These are phyloP conservation scores for Acanthosepion pharaonis DNA, from an alignment of 2,888 invertebrate species.

Conservation along the genomic window DNA sequence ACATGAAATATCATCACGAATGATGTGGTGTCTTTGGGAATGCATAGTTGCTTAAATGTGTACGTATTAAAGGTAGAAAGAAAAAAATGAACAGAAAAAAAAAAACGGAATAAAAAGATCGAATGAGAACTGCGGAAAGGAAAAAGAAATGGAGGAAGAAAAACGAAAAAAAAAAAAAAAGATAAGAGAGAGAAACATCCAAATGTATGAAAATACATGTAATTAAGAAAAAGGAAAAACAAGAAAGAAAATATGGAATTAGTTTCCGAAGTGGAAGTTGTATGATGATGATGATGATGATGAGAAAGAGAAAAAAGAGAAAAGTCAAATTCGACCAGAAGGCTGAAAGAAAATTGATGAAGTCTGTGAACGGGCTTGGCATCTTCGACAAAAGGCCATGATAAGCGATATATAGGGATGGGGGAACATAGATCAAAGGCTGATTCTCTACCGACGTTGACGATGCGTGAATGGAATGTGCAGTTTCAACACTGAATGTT, in stretches of 20 bases:
- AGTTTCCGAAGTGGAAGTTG: no score
- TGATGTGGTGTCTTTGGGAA: neutral
- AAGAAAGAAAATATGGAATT: neutral
- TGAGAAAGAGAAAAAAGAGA: neutral
- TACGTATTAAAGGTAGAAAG: neutral
- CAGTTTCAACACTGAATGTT: conserved; percentile 33
- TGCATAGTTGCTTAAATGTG: neutral
- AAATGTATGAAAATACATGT: neutral
- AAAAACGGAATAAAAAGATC: neutral
- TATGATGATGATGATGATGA: no score
- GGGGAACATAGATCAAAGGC: neutral
- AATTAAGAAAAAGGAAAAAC: neutral
- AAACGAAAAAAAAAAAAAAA: neutral
- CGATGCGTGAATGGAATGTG: conserved; percentile 23
- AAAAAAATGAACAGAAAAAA: neutral
- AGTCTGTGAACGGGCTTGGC: neutral
- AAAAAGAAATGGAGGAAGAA: neutral
- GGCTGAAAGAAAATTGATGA: neutral
- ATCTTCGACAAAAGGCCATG: conserved; percentile 11
- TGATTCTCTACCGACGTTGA: neutral
- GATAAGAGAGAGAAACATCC: neutral
- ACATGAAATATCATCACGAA: neutral
- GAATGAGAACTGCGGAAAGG: neutral
- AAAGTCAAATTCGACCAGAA: neutral
- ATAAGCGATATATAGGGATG: neutral